Evolutionary conservation across 2,113 vertebrate species (phyloP), one percentile per base, ranked within the genome.

Genomic region (Carassius gibelio): DNA sequence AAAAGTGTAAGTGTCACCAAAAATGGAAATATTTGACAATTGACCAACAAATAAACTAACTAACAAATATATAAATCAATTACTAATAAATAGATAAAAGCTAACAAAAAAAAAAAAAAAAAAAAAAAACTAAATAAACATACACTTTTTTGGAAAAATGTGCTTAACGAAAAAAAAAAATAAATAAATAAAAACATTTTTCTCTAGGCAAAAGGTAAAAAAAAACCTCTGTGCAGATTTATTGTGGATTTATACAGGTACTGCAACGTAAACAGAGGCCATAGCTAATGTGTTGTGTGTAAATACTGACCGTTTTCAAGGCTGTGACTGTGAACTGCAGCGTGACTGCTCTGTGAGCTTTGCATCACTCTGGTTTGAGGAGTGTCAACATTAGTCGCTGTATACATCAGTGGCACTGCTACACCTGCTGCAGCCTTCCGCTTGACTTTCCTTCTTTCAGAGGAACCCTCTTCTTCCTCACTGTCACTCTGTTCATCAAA

Each of bases 401-500:
- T 34, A 0, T 93, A 82, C 0, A 90, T 78, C 75, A 85, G 92
- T 78, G 85, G 90, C 61, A 83, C 92, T 79, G 86, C 91, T 84
- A 91, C 93, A 90, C 94, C 92, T 83, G 85, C 93, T 2, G 88
- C 85, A 1, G 92, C 87, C 90, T 95, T 96, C 91, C 93, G 96
- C 89, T 93, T 91, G 84, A 94, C 94, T 8, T 89, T 89, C 88
- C 88, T 91, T 83, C 91, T 90, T 75, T 69, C 90, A 42, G 91
- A 94, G 68, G 93, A 94, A 8, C 92, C 93, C 76, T 96, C 95
- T 0, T 95, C 96, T 23, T 96, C 97, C 0, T 88, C 91, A 0
- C 96, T 95, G 50, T 97, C 97, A 1, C 96, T 98, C 93, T 98
- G 90, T 99, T 99, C 98, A 81, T 99, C 98, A 83, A 99, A 99